Evolutionary conservation across 2,797 vertebrate species (phyloP), one percentile per base, ranked within the genome.

Genomic region (Poeciliopsis presidionis): DNA sequence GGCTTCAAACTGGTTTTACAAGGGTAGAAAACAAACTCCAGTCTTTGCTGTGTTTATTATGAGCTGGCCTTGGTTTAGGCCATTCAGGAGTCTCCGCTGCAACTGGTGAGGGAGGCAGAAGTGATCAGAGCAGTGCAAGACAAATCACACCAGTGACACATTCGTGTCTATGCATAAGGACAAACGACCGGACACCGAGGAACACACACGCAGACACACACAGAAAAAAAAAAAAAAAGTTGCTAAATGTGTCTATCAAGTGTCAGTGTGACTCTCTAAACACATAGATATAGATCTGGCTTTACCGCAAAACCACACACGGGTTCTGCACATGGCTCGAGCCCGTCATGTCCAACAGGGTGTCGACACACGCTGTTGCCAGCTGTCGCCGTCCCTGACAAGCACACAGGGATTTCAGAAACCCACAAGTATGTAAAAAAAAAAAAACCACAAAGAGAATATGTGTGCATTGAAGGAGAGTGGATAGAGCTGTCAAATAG

Each of bases 71-170:
- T n/a, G 25, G 8, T 4, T 13, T 57, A 28, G 28, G 28, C 57
- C 28, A 33, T 61, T 33, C 5, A 36, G 82, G 71, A 51, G 41
- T 12, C 5, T 30, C 72, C 25, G 20, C 5, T 45, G 76, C 43
- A 59, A 61, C 76, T 78, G 79, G 13, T 46, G 70, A 46, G 28
- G 43, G n/a, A n/a, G 16, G 2, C 73, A 0, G 67, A 78, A 70
- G 84, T 74, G 84, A 86, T 81, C 87, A 81, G 76, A 81, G 77
- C 71, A 63, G 76, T 87, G 84, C 57, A 77, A 87, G 80, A 36
- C 51, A 28, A 20, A 70, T 9, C 11, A 20, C 49, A 61, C 73
- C 11, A 57, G 43, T 71, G 65, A 76, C 88, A 81, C 73, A 25
- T 74, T 72, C 70, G 76, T 82, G 83, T 81, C 84, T 71, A 77